phyloP scores from a whole-genome alignment of 2,797 vertebrate species.

The Enteromius afrohamiltoni region DNA sequence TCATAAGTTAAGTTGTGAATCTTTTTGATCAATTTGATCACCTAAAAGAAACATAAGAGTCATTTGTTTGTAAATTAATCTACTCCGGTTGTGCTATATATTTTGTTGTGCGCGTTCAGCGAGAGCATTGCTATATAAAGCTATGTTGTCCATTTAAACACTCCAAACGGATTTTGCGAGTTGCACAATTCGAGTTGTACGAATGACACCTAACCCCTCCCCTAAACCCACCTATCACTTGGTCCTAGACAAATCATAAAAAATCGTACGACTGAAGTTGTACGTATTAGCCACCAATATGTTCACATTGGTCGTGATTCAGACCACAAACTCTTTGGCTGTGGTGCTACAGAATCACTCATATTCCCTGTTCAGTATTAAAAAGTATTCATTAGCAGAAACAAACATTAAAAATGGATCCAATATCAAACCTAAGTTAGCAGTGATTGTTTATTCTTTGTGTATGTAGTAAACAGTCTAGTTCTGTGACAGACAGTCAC shows the following conservation, averaged over 20 bases:
- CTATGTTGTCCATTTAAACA: not conserved
- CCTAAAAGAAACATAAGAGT: not conserved
- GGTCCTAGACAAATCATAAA: no score
- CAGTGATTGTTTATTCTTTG: not conserved
- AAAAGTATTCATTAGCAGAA: not conserved
- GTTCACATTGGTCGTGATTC: not conserved
- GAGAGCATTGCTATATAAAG: not conserved
- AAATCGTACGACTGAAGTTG: no score
- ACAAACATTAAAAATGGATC: not conserved
- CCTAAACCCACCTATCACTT: no score
- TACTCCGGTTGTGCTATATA: not conserved
- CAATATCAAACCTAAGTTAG: not conserved
- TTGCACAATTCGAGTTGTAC: no score
- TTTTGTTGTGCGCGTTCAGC: not conserved
- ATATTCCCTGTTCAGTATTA: not conserved
- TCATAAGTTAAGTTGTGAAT: not conserved
- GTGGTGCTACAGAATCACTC: slow-evolving; percentile 1
- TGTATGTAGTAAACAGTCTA: not conserved
- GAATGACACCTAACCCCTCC: no score
- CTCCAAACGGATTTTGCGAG: not conserved
- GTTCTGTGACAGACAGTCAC: slow-evolving; percentile 15
- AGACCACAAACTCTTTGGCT: not conserved
- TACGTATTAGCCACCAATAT: no score
- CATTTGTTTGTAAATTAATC: not conserved
- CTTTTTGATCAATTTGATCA: not conserved